Percentiles rank a stretch among this genome's conserved stretches.
phyloP scores from a whole-genome alignment of 2,888 invertebrate genomes.

The Drosophila helvetica region DNA sequence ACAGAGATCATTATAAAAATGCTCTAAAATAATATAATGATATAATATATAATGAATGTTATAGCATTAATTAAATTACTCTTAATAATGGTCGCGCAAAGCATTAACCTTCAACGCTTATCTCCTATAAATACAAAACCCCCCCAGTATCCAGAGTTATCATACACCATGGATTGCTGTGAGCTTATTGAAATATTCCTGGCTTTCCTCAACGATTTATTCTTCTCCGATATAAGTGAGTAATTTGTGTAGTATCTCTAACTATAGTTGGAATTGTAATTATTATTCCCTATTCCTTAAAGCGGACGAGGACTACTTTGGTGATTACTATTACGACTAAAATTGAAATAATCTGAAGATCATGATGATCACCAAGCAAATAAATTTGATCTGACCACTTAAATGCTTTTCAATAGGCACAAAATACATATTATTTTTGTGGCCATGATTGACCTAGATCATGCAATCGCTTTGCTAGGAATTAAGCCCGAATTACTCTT shows the following conservation, averaged over 20 bases:
- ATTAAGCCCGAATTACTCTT: conserved; percentile 28
- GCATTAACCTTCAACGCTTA: background rate
- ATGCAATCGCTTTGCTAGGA: conserved; percentile 27
- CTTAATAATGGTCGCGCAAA: background rate
- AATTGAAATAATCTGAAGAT: conserved; percentile 25
- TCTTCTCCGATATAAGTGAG: conserved; percentile 60
- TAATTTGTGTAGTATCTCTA: background rate
- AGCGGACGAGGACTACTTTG: conserved; percentile 62
- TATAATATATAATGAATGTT: conserved; percentile 1
- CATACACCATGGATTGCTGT: conserved; percentile 41
- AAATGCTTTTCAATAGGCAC: conserved; percentile 45
- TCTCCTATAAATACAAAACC: conserved; percentile 6
- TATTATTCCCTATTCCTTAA: background rate
- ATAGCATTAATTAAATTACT: conserved; percentile 25
- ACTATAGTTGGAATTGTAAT: background rate
- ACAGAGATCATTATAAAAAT: conserved; percentile 1
- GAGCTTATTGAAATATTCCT: conserved; percentile 51
- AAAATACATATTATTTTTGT: background rate
- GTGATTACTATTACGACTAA: conserved; percentile 37
- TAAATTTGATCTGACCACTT: conserved; percentile 42
- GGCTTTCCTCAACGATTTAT: conserved; percentile 57
- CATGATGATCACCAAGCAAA: conserved; percentile 32
- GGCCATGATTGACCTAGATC: conserved; percentile 44
- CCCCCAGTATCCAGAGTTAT: background rate
- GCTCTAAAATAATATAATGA: background rate